phyloP scores from a whole-genome alignment of 2,797 vertebrate genomes.

The Serranus cabrilla region DNA sequence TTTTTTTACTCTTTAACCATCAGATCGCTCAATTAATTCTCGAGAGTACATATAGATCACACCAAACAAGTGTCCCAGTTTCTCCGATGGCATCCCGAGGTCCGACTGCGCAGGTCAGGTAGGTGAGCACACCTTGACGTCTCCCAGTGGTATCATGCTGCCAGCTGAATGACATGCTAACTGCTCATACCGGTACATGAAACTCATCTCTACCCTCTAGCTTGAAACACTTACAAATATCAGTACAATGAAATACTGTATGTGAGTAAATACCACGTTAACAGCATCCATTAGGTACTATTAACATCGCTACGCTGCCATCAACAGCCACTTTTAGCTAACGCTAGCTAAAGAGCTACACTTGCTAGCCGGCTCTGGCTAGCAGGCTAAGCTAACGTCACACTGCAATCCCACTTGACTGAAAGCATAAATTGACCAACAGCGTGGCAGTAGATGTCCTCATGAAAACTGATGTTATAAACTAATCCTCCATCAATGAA shows the following conservation, averaged over 20 bases:
- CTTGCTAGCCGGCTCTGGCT: constrained; percentile 47
- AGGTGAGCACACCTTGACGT: constrained; percentile 45
- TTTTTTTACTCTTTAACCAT: too few relatives aligned
- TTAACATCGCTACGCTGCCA: not conserved
- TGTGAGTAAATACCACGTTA: not conserved
- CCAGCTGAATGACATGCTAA: constrained; percentile 41
- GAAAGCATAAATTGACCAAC: not conserved
- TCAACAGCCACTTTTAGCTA: constrained; percentile 16
- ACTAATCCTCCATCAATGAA: not conserved
- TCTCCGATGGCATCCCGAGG: constrained; percentile 66
- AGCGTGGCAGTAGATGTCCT: not conserved
- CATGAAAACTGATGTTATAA: not conserved
- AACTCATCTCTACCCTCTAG: not conserved
- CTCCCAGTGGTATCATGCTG: constrained; percentile 6
- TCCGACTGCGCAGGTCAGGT: constrained; percentile 57
- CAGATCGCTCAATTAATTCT: not conserved
- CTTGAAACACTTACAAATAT: not conserved
- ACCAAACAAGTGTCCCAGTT: not conserved
- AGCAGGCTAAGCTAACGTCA: constrained; percentile 56
- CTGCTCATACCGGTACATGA: not conserved
- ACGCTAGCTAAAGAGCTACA: constrained; percentile 42
- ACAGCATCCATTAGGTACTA: rapidly evolving
- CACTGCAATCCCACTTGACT: not conserved
- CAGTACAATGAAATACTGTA: not conserved
- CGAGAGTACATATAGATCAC: not conserved